Evolutionary conservation across 2,113 vertebrate species (phyloP), one percentile per base, ranked within the genome.

Genomic region (Semicossyphus pulcher): DNA sequence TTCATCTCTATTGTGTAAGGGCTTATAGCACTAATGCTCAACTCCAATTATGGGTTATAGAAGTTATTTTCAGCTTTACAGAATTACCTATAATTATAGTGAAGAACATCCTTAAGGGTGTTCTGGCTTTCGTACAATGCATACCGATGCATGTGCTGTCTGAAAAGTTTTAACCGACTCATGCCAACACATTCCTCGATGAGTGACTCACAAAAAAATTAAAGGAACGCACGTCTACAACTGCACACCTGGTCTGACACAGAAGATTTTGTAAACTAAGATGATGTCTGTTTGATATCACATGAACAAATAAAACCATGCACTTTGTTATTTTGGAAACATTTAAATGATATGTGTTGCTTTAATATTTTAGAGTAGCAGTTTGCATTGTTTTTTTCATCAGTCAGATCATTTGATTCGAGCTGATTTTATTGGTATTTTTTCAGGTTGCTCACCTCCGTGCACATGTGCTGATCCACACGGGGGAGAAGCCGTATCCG

Each of bases 401-500:
- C 4, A 2, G 25, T 44, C 10, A 4, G 1, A 45, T 4, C 4
- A 3, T 28, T 44, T 61, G 20, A 12, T 18, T 45, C 1, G 12
- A 23, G 32, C 25, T 44, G 12, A 39, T 41, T 26, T 14, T 51
- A 11, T 47, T 26, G 4, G 2, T 34, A 29, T 29, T 28, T 10
- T 26, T 10, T 0, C 76, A 99, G 98, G 98, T 99, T 34, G 97
- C 98, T 72, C 98, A 99, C 79, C 96, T 99, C 18, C 96, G 98
- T 3, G 98, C 98, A 57, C 98, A 99, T 0, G 97, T 99, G 77
- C 87, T 99, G 67, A 99, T 99, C 87, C 98, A 99, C 92, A 99
- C 98, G 0, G 97, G 98, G 0, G 97, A 99, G 94, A 99, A 99
- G 88, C 97, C 98, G 0, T 99, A 99, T 53, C 98, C 97, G 1